Evolutionary conservation across 2,797 vertebrate genomes (phyloP), one percentile per base, ranked within the genome.

Genomic region (Enteromius fasciolatus): DNA sequence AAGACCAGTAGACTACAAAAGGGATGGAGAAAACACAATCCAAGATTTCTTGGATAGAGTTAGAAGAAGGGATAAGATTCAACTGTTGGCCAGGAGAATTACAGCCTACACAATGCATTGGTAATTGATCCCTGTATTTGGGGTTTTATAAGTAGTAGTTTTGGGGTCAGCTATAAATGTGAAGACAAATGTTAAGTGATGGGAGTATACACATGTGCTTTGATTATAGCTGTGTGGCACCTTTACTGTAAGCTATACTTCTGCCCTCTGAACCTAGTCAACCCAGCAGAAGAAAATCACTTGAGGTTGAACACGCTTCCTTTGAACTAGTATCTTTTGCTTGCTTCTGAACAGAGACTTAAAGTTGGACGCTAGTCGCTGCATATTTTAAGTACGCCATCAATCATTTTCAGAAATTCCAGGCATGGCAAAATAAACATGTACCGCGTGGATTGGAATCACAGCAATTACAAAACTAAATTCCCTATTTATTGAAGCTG

Each of bases 91-190:
- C 73, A 39, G 33, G 39, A 15, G 76, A 81, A 76, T 81, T 76
- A 61, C 78, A 76, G 78, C 64, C 73, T 84, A 64, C 66, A 76
- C 83, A 76, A 68, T 75, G n/a, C 73, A 39, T 36, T 63, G n/a
- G 64, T 63, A 81, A 80, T 76, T 70, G 11, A 39, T 59, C 70
- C 69, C 48, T 76, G 64, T 63, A 70, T 59, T 80, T 84, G 25
- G 18, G 18, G 10, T 70, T 70, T 75, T 54, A 41, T 67, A 76
- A 80, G 63, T 44, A 63, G 70, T 36, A 73, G 59, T 73, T 78
- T 44, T 67, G 31, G 63, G 67, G 50, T 78, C 76, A 52, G 78
- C 46, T 44, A 80, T 69, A 59, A 70, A 66, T 77, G 33, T 70
- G 66, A 67, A 76, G 73, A 75, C 83, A 84, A 39, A 69, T 61